A percentile compares a stretch with the other conserved stretches of the same genome.
These are phyloP conservation scores for Mustelus asterias DNA, from an alignment of 2,113 vertebrate species.

Conservation along the genomic window DNA sequence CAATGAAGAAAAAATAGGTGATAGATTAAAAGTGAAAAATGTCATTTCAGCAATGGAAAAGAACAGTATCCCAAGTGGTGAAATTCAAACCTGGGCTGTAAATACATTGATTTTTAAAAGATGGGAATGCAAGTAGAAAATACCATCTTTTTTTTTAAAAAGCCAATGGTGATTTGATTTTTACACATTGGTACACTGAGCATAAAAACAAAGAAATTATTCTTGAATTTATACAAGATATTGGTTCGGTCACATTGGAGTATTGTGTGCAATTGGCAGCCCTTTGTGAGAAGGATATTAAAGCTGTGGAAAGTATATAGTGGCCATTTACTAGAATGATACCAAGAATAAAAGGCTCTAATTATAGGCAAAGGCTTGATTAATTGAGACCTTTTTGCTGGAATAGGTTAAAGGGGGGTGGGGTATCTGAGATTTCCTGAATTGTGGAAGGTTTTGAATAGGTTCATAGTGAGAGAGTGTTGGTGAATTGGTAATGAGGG, in stretches of 20 bases:
- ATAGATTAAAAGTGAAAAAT: neutral
- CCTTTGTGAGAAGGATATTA: neutral
- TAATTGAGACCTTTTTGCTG: neutral
- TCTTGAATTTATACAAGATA: neutral
- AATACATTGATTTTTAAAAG: neutral
- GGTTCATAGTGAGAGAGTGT: neutral
- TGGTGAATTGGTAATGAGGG: neutral
- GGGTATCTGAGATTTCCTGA: neutral
- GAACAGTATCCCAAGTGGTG: neutral
- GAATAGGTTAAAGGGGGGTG: neutral
- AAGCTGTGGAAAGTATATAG: neutral
- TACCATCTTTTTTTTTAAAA: too few species aligned
- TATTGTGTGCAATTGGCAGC: neutral
- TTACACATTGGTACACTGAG: neutral
- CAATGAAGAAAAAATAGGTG: neutral
- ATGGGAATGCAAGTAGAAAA: neutral
- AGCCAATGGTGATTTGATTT: neutral
- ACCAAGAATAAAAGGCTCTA: neutral
- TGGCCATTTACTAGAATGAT: neutral
- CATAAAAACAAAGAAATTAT: neutral
- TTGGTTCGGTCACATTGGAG: neutral
- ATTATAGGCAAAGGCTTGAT: neutral
- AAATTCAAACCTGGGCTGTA: neutral
- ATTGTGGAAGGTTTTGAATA: neutral
- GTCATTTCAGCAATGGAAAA: neutral